phyloP scores from a whole-genome alignment of 2,113 vertebrate genomes.

The Herpetotheres cachinnans region DNA sequence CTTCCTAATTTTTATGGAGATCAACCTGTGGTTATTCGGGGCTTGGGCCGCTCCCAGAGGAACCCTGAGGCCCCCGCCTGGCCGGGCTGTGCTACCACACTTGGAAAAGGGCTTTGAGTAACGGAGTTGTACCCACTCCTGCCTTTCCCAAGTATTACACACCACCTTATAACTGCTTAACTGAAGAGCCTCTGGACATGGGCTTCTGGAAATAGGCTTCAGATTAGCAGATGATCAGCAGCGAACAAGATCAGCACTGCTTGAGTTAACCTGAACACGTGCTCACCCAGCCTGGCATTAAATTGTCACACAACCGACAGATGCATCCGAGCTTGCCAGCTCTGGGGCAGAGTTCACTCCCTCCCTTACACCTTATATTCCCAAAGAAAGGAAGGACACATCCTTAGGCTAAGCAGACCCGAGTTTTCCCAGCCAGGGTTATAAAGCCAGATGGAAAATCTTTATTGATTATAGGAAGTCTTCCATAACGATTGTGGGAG shows the following conservation, averaged over 20 bases:
- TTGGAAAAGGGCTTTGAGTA: not conserved
- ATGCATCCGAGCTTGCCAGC: not conserved
- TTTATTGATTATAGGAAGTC: not conserved
- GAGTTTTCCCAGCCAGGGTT: not conserved
- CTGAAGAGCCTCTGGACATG: not conserved
- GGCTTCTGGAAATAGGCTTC: not conserved
- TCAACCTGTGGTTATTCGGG: rapidly evolving
- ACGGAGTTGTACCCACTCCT: not conserved
- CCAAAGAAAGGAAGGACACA: not conserved
- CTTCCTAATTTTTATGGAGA: not conserved
- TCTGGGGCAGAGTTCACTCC: not conserved
- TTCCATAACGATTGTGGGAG: not conserved
- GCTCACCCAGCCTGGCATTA: not conserved
- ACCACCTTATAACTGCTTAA: not conserved
- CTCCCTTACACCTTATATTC: not conserved
- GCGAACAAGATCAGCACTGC: not conserved
- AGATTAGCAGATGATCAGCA: not conserved
- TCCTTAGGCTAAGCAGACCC: not conserved
- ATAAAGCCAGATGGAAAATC: not conserved
- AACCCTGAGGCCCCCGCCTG: not conserved
- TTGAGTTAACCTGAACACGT: not conserved
- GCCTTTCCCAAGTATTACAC: not conserved
- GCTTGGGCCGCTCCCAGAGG: not conserved
- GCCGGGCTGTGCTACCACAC: not conserved
- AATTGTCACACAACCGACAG: not conserved